A percentile compares a stretch with the other conserved stretches of the same genome.
Conservation (phyloP, 2,113 vertebrate species). For the Sorex araneus region DNA sequence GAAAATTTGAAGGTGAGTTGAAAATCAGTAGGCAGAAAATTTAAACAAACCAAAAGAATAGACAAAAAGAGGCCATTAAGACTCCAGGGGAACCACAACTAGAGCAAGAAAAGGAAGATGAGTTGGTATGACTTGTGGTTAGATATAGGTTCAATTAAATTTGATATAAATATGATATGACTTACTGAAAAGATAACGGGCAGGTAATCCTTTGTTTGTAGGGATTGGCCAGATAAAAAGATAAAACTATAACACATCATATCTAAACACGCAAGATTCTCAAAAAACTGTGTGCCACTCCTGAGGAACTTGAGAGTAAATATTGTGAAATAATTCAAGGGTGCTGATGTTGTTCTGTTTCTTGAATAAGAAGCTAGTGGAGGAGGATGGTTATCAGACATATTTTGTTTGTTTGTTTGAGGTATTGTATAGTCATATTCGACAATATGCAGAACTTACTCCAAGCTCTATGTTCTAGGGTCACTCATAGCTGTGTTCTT, state of each 20-base stretch:
- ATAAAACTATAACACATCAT: background rate
- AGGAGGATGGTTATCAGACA: no score
- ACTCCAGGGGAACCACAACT: background rate
- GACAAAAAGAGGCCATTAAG: background rate
- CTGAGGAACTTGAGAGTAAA: background rate
- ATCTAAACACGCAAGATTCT: background rate
- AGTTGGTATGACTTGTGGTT: background rate
- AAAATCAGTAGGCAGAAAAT: background rate
- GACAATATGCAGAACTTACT: no score
- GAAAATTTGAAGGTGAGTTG: background rate
- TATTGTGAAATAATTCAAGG: background rate
- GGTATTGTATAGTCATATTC: no score
- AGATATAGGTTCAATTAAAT: background rate
- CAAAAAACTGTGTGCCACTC: background rate
- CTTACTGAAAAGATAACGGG: background rate
- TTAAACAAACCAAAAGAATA: background rate
- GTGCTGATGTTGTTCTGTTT: background rate
- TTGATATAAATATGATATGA: background rate
- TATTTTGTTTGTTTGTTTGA: no score
- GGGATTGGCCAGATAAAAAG: background rate
- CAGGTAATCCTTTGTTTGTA: background rate
- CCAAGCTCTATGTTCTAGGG: no score
- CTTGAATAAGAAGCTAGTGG: background rate
- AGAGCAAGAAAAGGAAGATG: background rate
- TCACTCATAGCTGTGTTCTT: no score